These are phyloP conservation scores for Noctua fimbriata DNA, from an alignment of 2,888 invertebrate species.

Conservation along the genomic window DNA sequence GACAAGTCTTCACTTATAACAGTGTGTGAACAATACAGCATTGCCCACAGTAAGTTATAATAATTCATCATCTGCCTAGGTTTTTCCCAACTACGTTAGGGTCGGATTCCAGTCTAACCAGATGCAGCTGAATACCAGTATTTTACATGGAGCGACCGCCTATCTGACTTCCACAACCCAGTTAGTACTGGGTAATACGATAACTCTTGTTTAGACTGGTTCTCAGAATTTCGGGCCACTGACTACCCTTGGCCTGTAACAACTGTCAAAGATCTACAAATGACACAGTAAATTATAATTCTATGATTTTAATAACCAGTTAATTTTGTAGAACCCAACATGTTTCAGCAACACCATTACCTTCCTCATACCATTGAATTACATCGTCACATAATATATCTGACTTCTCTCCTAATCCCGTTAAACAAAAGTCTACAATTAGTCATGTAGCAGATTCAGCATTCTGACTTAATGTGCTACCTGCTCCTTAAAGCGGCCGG, in stretches of 20 bases:
- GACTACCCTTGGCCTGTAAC: no score
- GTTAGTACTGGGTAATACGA: no score
- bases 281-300: not conserved
- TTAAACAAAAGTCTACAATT: constrained; percentile 58
- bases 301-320: not conserved
- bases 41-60: not conserved
- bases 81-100: no score
- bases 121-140: no score
- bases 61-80: no score
- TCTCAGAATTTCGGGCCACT: no score
- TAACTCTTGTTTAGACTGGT: no score
- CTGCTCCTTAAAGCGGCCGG: constrained; percentile 39
- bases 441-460: constrained; percentile 55
- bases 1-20: no score
- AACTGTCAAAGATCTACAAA: no score
- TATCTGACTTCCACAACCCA: no score
- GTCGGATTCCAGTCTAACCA: no score
- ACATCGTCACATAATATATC: constrained; percentile 37
- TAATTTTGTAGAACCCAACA: not conserved
- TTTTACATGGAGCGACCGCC: no score
- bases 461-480: constrained; percentile 50
- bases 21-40: not conserved
- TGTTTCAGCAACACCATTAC: not conserved
- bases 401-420: constrained; percentile 20
- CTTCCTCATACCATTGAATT: constrained; percentile 17